These are phyloP conservation scores for Tychaedon coryphoeus DNA, from an alignment of 2,113 vertebrate genomes.

Conservation along the genomic window DNA sequence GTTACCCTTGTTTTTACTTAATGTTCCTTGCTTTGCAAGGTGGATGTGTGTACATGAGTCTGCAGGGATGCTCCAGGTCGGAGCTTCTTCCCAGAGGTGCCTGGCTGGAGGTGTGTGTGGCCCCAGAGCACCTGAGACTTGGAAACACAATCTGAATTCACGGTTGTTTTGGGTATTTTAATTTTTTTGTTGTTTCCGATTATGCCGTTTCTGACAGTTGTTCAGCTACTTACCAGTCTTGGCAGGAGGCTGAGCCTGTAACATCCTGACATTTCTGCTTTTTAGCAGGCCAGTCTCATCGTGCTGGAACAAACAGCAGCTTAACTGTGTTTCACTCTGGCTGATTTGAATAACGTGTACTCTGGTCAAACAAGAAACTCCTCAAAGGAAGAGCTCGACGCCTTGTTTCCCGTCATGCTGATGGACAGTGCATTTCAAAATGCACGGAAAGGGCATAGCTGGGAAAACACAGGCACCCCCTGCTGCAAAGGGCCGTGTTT, in stretches of 20 bases:
- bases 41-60: neutral
- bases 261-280: slow-evolving; percentile 71
- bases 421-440: neutral
- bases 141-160: neutral
- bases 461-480: neutral
- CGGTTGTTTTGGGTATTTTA: neutral
- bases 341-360: slow-evolving; percentile 49
- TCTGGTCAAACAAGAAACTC: slow-evolving; percentile 38
- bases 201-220: slow-evolving; percentile 45
- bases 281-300: slow-evolving; percentile 58
- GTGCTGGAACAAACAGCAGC: slow-evolving; percentile 63
- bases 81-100: neutral
- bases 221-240: slow-evolving; percentile 54
- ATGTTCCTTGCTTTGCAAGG: neutral
- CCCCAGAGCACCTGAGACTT: accelerated
- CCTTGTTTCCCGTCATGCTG: neutral
- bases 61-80: accelerated
- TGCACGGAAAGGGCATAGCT: neutral
- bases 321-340: slow-evolving; percentile 58
- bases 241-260: slow-evolving; percentile 64
- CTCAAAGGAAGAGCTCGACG: neutral
- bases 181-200: neutral
- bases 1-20: accelerated
- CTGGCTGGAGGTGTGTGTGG: neutral
- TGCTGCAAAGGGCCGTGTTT: neutral